Base-by-base conservation (phyloP, 1,140 invertebrate genomes). In the Drosophila carrolli region DNA sequence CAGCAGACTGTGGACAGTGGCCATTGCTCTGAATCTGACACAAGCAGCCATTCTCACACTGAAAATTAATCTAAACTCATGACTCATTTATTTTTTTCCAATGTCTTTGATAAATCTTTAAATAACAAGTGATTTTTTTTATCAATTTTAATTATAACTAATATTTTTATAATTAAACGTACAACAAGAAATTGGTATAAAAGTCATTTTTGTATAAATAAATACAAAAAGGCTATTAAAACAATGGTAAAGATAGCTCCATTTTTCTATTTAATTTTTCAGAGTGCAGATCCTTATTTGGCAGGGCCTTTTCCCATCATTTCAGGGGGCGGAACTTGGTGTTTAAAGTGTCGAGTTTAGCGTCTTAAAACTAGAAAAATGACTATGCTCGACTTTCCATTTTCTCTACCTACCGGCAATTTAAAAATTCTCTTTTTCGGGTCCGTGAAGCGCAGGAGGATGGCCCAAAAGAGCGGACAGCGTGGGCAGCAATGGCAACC, bases 291-390 rank as follows among this genome's bases (percentile, higher is more conserved):
- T 13, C 47, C 13, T 44, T 47, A 32, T 37, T 41, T 37, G 8
- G 5, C 48, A 19, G 27, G 54, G 58, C 56, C 44, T 75, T 41
- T 43, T 38, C 19, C 8, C 6, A 8, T 19, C 35, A 32, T 44
- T 48, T 43, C 16, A 1, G 14, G 65, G 57, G 84, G 78, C 72
- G 68, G 54, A 63, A 37, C 68, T 43, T 50, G 46, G 77, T 75
- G 81, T 90, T 89, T 89, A 89, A 89, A 89, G 84, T 89, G 84
- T 89, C 84, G 84, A 89, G 77, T 84, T 84, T 80, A 74, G 58
- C 61, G 67, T 67, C 67, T 79, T 79, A 74, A 81, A 75, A 79
- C 43, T 72, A 81, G 85, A 85, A 81, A 81, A 90, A 89, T 90
- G 75, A 81, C 55, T 56, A 57, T 40, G 57, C 57, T 79, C 56